These are phyloP conservation scores for Atta texana DNA, from an alignment of 1,140 invertebrate genomes.

Conservation along the genomic window DNA sequence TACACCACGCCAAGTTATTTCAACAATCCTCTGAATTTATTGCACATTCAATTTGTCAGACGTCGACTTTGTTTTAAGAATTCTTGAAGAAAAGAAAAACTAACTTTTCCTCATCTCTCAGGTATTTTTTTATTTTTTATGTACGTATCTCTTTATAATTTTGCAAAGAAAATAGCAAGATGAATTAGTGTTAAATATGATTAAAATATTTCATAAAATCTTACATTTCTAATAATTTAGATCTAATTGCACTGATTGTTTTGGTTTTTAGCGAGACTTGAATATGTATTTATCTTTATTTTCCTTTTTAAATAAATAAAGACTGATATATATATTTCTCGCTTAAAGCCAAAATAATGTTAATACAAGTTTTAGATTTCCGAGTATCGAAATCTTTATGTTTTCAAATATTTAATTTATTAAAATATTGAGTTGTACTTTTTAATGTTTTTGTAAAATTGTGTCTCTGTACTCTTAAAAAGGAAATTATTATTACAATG, in stretches of 20 bases:
- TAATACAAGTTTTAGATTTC: neutral
- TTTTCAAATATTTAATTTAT: conserved; percentile 3
- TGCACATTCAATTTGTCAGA: conserved; percentile 84
- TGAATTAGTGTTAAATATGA: conserved; percentile 47
- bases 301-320: no score
- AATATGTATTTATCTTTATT: no score
- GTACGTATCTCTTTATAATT: neutral
- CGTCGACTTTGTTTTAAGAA: conserved; percentile 48
- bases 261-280: no score
- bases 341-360: no score
- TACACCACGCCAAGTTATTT: conserved; percentile 77
- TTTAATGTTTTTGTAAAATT: neutral
- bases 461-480: neutral
- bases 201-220: conserved; percentile 9
- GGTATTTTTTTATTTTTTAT: conserved; percentile 37
- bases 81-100: conserved; percentile 24
- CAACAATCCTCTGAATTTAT: conserved; percentile 82
- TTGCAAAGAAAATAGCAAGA: neutral
- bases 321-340: no score
- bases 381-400: neutral
- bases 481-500: neutral
- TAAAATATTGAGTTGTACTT: neutral
- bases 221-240: neutral
- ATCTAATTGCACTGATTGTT: no score
- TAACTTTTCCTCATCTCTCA: conserved; percentile 30